Percentiles rank a stretch among this genome's conserved stretches.
phyloP scores from a whole-genome alignment of 2,113 vertebrate species.

The Eudorcas thomsonii region DNA sequence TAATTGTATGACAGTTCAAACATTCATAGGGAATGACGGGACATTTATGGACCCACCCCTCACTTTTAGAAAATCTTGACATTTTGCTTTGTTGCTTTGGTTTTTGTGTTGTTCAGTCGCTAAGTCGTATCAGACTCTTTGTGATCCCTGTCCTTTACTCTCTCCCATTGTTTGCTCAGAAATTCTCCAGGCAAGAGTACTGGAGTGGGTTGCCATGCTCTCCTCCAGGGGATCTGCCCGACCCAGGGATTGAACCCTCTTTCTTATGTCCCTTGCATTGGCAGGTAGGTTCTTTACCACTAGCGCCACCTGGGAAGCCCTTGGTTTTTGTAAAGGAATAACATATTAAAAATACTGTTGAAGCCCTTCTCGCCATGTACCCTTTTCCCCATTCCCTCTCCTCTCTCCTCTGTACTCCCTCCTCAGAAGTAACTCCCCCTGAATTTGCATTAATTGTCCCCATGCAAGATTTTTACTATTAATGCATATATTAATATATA shows the following conservation, averaged over 20 bases:
- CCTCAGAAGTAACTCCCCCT: not conserved
- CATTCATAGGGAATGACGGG: not conserved
- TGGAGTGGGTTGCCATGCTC: not conserved
- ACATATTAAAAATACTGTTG: not conserved
- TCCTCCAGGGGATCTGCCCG: not conserved
- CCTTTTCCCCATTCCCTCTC: not conserved
- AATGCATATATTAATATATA: not conserved
- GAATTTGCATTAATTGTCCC: not conserved
- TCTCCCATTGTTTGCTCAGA: not conserved
- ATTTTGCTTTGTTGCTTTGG: not conserved
- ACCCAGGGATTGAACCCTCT: not conserved
- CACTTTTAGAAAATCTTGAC: not conserved
- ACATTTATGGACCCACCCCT: not conserved
- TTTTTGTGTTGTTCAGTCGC: not conserved
- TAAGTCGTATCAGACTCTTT: not conserved
- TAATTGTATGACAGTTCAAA: not conserved
- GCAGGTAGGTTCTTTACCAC: not conserved
- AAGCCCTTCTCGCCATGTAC: fast-evolving
- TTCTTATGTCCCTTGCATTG: not conserved
- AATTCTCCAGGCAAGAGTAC: not conserved
- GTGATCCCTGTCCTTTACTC: not conserved
- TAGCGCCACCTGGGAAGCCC: not conserved
- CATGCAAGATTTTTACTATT: not conserved
- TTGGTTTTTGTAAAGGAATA: not conserved
- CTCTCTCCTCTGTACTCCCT: not conserved